Percentiles rank a stretch among this genome's conserved stretches.
These are phyloP conservation scores for Melanotaenia trifasciata DNA, from an alignment of 2,797 vertebrate species.

Conservation along the genomic window DNA sequence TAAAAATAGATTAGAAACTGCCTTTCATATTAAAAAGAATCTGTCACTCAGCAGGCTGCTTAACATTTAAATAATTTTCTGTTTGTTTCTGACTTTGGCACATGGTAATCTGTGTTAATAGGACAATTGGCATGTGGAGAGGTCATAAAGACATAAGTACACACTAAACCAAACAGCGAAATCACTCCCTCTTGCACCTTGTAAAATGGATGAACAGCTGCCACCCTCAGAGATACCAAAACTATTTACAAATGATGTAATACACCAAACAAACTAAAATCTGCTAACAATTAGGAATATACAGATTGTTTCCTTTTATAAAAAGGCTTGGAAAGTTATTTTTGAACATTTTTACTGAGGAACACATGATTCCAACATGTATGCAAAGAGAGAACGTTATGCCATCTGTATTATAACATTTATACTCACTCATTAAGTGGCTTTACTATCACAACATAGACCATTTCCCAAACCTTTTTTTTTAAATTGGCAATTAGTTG, in stretches of 20 bases:
- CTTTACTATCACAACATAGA: neutral
- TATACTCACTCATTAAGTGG: neutral
- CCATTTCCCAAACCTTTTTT: constrained; percentile 13
- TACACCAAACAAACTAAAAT: neutral
- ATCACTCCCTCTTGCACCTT: constrained; percentile 48
- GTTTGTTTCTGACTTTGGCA: constrained; percentile 36
- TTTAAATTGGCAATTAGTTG: constrained; percentile 62
- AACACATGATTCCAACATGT: neutral
- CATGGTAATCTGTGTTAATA: constrained; percentile 44
- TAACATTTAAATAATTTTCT: constrained; percentile 25
- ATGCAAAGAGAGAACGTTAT: neutral
- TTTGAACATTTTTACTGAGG: neutral
- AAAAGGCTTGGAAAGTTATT: neutral
- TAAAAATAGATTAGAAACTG: neutral
- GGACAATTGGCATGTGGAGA: constrained; percentile 55
- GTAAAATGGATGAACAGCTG: constrained; percentile 54
- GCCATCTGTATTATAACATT: neutral
- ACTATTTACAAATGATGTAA: constrained; percentile 12
- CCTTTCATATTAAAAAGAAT: constrained; percentile 20
- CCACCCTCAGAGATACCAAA: constrained; percentile 20
- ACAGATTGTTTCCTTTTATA: neutral
- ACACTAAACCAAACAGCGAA: constrained; percentile 40
- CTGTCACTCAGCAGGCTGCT: constrained; percentile 10
- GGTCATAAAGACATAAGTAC: constrained; percentile 36
- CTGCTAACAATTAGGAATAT: neutral